A percentile compares a stretch with the other conserved stretches of the same genome.
phyloP scores from a whole-genome alignment of 2,888 invertebrate genomes.

The Crematogaster levior region DNA sequence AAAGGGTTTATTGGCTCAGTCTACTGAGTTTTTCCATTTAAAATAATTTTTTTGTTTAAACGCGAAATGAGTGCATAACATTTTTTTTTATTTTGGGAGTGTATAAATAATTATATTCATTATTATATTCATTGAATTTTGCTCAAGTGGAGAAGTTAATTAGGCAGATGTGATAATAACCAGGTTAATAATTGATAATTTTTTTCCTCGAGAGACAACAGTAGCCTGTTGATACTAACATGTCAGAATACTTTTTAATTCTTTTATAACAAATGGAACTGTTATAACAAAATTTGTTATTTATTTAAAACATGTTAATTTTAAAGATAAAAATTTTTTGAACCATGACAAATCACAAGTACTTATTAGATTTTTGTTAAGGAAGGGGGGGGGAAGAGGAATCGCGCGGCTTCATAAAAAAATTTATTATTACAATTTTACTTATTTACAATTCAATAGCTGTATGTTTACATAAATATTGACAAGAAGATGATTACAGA shows the following conservation, averaged over 20 bases:
- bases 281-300: not conserved
- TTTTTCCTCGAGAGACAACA: not conserved
- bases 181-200: not conserved
- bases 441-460: not conserved
- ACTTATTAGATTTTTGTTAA: not conserved
- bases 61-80: too few species aligned
- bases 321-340: not conserved
- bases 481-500: slow-evolving; percentile 1
- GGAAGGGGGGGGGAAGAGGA: too few species aligned
- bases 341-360: not conserved
- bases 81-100: too few species aligned
- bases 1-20: too few species aligned
- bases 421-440: slow-evolving; percentile 2
- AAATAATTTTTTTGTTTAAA: too few species aligned
- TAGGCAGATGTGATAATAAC: slow-evolving; percentile 19
- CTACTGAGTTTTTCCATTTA: too few species aligned
- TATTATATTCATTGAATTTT: too few species aligned
- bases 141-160: too few species aligned
- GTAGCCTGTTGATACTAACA: not conserved
- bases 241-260: not conserved
- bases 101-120: too few species aligned
- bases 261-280: too few species aligned
- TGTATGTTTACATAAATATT: slow-evolving; percentile 28
- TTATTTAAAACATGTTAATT: not conserved
- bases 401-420: too few species aligned